Conservation (phyloP, 2,113 vertebrate genomes). For the Pungitius pungitius region DNA sequence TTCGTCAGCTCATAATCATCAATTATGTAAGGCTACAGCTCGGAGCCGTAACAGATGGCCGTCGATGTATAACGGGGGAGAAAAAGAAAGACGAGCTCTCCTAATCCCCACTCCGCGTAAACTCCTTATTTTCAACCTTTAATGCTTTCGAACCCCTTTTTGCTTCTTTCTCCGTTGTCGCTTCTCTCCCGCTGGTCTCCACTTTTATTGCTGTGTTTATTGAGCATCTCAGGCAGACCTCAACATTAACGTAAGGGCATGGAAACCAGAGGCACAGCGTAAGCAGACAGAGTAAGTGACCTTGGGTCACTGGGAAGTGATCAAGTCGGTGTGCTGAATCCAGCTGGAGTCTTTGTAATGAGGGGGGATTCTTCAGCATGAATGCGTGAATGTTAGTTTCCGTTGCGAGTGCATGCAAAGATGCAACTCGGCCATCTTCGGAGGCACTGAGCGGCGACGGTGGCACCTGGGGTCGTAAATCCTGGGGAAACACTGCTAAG, state of each 20-base stretch:
- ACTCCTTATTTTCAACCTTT: constrained; percentile 8
- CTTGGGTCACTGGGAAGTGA: constrained; percentile 26
- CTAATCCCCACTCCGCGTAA: background rate
- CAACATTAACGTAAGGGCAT: background rate
- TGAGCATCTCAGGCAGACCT: constrained; percentile 11
- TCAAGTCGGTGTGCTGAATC: background rate
- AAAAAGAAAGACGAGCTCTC: background rate
- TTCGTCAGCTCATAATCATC: background rate
- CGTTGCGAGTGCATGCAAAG: background rate
- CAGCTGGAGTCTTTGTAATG: background rate
- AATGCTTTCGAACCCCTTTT: background rate
- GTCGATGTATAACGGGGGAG: background rate
- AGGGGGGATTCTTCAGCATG: background rate
- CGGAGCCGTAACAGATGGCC: constrained; percentile 14
- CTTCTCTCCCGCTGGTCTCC: background rate
- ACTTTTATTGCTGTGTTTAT: background rate
- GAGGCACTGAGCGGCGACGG: background rate
- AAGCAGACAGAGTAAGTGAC: background rate
- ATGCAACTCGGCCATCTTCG: background rate
- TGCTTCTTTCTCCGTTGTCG: background rate
- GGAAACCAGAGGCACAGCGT: background rate
- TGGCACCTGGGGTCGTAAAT: background rate
- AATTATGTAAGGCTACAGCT: background rate
- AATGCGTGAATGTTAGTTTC: background rate
- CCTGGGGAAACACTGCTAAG: background rate